Conservation (phyloP, 2,888 invertebrate genomes). For the Dione juno region DNA sequence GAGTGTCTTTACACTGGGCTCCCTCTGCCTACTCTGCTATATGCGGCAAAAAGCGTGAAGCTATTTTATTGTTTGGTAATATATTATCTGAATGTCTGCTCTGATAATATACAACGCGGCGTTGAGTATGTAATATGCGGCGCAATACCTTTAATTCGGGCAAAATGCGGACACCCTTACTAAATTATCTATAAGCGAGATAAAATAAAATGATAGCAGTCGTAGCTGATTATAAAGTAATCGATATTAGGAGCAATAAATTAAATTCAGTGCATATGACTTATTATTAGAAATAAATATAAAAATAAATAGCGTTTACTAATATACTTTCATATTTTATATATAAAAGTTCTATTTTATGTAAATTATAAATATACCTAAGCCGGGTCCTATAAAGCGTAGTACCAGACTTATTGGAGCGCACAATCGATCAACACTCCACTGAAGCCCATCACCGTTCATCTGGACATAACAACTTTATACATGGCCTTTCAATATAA, state of each 20-base stretch:
- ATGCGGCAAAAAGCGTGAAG: neutral
- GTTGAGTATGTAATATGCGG: no score
- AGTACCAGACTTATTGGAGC: conserved; percentile 41
- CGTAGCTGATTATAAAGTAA: neutral
- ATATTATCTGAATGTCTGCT: no score
- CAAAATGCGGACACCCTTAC: no score
- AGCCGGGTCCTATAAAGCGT: conserved; percentile 25
- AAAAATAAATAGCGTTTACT: neutral
- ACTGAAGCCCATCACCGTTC: conserved; percentile 38
- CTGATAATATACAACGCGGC: no score
- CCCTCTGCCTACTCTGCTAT: neutral
- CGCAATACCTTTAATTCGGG: no score
- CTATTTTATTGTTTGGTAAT: no score
- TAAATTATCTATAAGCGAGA: no score
- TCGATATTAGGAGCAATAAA: neutral
- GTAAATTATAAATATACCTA: conserved; percentile 21
- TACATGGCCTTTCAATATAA: conserved; percentile 16
- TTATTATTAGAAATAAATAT: neutral
- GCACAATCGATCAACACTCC: conserved; percentile 40
- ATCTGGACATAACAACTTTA: conserved; percentile 35
- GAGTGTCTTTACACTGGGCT: neutral
- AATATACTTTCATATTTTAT: neutral
- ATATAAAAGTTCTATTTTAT: conserved; percentile 11
- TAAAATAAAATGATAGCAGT: no score
- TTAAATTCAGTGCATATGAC: neutral